Evolutionary conservation across 1,140 invertebrate species (phyloP).

Genomic region (Sarcophaga bullata): DNA sequence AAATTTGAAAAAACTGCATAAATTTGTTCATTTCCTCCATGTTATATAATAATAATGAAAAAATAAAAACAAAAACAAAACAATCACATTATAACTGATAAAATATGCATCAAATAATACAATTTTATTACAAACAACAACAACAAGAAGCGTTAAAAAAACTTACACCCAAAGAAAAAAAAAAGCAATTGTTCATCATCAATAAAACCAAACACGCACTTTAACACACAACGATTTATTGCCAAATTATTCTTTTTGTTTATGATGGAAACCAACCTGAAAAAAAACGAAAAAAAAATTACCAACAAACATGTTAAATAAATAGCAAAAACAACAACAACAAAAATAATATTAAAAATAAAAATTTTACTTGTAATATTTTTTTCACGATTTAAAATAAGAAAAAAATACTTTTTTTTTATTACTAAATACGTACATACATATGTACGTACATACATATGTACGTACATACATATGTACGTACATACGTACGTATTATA

Average conservation of each 20-base stretch:
- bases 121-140: background rate
- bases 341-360: too few species aligned
- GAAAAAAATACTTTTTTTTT: too few species aligned
- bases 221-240: background rate
- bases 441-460: too few species aligned
- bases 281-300: too few species aligned
- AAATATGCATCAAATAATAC: slow-evolving; percentile 16
- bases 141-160: background rate
- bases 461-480: too few species aligned
- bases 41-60: slow-evolving; percentile 11
- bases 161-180: background rate
- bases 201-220: slow-evolving; percentile 21
- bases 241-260: slow-evolving; percentile 26
- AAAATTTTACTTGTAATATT: too few species aligned
- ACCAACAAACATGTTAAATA: too few species aligned
- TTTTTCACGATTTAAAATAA: background rate
- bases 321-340: too few species aligned
- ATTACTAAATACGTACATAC: too few species aligned
- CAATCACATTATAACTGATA: background rate
- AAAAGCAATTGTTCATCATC: slow-evolving; percentile 9
- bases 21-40: slow-evolving; percentile 15
- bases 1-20: background rate
- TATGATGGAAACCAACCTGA: background rate
- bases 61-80: background rate
- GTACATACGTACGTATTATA: too few species aligned